Evolutionary conservation across 2,113 vertebrate species (phyloP).

Genomic region (Collichthys lucidus): DNA sequence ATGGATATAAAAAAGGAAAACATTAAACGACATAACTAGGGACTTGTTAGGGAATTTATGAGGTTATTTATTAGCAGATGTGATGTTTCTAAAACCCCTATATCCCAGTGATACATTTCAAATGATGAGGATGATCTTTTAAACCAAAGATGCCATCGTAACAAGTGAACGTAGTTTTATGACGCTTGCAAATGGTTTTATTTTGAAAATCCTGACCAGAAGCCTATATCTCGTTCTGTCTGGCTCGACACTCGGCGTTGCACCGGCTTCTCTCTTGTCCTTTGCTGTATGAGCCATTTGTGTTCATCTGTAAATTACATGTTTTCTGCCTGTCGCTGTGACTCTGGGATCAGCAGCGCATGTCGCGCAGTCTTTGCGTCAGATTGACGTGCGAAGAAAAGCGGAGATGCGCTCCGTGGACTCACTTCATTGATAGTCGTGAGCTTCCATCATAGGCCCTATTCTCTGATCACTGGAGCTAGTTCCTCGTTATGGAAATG

Average conservation of each 20-base stretch:
- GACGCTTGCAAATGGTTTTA: conserved; percentile 39
- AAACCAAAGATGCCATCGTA: background rate
- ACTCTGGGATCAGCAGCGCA: background rate
- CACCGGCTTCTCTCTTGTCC: conserved; percentile 64
- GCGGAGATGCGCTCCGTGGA: conserved; percentile 19
- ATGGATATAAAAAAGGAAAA: too few relatives aligned
- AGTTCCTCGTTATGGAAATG: conserved; percentile 37
- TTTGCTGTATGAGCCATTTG: background rate
- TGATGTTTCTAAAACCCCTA: background rate
- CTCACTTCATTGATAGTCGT: conserved; percentile 31
- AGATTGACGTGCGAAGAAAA: background rate
- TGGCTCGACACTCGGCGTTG: background rate
- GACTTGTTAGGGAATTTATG: background rate
- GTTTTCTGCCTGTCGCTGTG: background rate
- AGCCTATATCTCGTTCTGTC: background rate
- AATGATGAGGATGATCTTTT: background rate
- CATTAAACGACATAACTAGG: background rate
- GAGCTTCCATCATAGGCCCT: conserved; percentile 60
- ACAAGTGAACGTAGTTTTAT: background rate
- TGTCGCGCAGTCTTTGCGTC: conserved; percentile 7
- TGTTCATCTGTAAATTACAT: background rate
- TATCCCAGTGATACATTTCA: background rate
- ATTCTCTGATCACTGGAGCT: conserved; percentile 5
- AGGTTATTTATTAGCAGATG: background rate
- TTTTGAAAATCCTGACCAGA: conserved; percentile 42